phyloP scores from a whole-genome alignment of 2,113 vertebrate species.

The Lagenorhynchus albirostris region DNA sequence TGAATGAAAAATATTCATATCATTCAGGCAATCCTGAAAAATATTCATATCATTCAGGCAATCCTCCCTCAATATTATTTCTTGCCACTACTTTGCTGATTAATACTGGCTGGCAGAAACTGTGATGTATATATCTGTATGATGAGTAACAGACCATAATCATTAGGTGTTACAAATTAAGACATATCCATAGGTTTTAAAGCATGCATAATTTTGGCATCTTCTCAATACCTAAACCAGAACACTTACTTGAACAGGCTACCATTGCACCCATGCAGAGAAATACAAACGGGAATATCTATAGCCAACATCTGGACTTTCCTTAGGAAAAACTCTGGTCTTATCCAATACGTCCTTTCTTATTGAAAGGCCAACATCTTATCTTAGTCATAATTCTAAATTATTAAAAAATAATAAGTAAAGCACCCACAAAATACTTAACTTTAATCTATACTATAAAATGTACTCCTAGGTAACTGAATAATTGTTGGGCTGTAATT shows the following conservation, averaged over 20 bases:
- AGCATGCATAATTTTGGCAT: background rate
- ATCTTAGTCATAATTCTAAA: background rate
- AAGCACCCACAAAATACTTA: background rate
- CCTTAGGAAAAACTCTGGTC: background rate
- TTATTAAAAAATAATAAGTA: background rate
- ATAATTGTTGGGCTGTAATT: background rate
- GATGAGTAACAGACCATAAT: background rate
- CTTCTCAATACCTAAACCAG: background rate
- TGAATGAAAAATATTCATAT: background rate
- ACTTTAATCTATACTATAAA: background rate
- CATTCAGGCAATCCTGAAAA: background rate
- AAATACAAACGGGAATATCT: background rate
- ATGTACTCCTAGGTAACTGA: background rate
- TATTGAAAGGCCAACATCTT: background rate
- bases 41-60: background rate
- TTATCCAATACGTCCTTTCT: background rate
- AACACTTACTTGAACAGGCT: background rate
- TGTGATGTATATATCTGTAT: background rate
- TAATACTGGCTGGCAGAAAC: background rate
- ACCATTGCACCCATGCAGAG: background rate
- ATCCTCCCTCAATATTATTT: background rate
- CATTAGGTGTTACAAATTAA: background rate
- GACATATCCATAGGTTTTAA: background rate
- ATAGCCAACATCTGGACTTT: background rate
- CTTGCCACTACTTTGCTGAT: background rate